These are phyloP conservation scores for Sarcophaga variegata DNA, from an alignment of 2,888 invertebrate species.

Conservation along the genomic window DNA sequence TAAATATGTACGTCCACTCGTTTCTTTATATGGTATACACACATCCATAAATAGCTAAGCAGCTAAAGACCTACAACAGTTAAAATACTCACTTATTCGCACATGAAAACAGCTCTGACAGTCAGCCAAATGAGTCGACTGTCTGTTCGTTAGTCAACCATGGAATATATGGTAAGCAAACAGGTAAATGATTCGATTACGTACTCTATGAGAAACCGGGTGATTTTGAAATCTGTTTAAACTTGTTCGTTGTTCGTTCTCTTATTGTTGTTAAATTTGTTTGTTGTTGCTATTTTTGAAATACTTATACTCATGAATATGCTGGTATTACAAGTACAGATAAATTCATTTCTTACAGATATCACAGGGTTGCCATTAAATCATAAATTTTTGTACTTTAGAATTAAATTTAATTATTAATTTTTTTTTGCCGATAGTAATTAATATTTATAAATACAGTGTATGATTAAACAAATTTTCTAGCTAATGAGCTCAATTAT, in stretches of 20 bases:
- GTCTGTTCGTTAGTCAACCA: neutral
- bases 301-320: neutral
- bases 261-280: conserved; percentile 37
- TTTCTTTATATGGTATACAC: neutral
- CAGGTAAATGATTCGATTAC: neutral
- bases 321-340: neutral
- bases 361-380: no score
- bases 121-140: neutral
- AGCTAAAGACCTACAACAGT: conserved; percentile 56
- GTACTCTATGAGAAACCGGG: conserved; percentile 16
- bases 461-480: no score
- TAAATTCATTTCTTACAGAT: neutral
- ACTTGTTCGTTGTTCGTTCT: conserved; percentile 65
- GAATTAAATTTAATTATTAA: no score
- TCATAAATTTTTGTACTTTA: no score
- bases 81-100: neutral
- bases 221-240: conserved; percentile 65
- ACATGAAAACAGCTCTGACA: neutral
- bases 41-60: neutral
- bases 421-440: no score
- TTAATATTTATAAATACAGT: no score
- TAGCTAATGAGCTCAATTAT: no score
- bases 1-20: no score
- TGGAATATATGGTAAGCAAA: neutral
- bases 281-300: conserved; percentile 1